Conservation (phyloP, 2,888 invertebrate genomes). For the Drosophila falleni region DNA sequence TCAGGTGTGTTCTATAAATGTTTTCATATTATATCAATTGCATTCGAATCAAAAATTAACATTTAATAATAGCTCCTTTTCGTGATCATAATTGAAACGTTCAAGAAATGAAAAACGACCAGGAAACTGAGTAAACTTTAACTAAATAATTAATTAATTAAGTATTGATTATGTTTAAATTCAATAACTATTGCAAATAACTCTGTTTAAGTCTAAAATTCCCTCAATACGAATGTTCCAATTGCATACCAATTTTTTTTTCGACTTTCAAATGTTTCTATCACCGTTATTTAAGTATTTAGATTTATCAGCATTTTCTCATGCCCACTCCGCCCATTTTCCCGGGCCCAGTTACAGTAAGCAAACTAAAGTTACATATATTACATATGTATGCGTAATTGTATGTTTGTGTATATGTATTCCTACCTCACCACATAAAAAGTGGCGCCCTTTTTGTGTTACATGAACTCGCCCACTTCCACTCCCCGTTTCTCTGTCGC, state of each 20-base stretch:
- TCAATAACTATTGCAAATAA: neutral
- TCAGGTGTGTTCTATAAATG: constrained; percentile 12
- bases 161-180: too few species aligned
- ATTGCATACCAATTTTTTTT: neutral
- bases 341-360: constrained; percentile 49
- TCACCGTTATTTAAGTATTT: constrained; percentile 37
- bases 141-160: too few species aligned
- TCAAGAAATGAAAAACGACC: neutral
- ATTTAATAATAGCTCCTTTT: neutral
- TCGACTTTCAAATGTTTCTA: constrained; percentile 34
- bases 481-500: constrained; percentile 24
- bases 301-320: constrained; percentile 50
- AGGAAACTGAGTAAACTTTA: too few species aligned
- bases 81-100: neutral
- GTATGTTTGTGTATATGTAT: constrained; percentile 42
- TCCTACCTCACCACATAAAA: constrained; percentile 79
- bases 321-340: constrained; percentile 59
- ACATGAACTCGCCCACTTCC: constrained; percentile 45
- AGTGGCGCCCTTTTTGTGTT: constrained; percentile 74
- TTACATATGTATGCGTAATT: constrained; percentile 30
- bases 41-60: neutral
- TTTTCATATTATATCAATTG: neutral
- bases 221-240: neutral
- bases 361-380: constrained; percentile 39
- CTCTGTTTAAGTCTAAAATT: neutral